Evolutionary conservation across 2,113 vertebrate species (phyloP), one percentile per base, ranked within the genome.

Genomic region (Corythornis vintsioides): DNA sequence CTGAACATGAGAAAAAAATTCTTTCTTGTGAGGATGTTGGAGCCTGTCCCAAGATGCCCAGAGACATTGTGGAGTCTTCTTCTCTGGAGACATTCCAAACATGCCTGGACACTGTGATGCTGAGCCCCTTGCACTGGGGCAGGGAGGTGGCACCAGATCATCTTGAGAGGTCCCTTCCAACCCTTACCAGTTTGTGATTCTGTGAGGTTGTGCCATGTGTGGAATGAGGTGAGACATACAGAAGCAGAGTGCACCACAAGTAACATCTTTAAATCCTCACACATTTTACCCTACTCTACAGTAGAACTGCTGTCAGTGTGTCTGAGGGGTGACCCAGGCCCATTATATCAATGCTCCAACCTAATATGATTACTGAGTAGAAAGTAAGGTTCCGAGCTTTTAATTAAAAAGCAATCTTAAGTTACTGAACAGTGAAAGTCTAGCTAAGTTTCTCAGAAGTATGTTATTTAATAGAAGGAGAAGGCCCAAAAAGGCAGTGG

Each of bases 341-440:
- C 56, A 24, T 91, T 93, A 40, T 64, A 80, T 77, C 87, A 89
- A 85, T 78, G 45, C 16, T 85, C 50, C 52, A 80, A 88, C 91
- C 86, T 85, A 73, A 66, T 73, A 74, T 89, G 95, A 96, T 95
- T 92, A 94, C 96, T 95, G 96, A 87, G 38, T 31, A 87, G 38
- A 79, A 91, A 87, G 86, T 40, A 87, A 73, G 78, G 66, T 92
- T 92, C 74, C 71, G 84, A 66, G 84, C 63, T 93, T 95, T 92
- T 93, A 87, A 96, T 96, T 96, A 95, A 94, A 96, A 93, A 91
- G 35, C 75, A 93, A 92, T 92, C 67, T 42, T 79, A 90, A 92
- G 81, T 75, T 90, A 84, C 81, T 82, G 70, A 96, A 72, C 56
- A 55, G 81, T 79, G 71, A 92, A 94, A 83, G 74, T 89, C 89